Evolutionary conservation across 2,113 vertebrate genomes (phyloP).

Genomic region (Melanostigma gelatinosum): DNA sequence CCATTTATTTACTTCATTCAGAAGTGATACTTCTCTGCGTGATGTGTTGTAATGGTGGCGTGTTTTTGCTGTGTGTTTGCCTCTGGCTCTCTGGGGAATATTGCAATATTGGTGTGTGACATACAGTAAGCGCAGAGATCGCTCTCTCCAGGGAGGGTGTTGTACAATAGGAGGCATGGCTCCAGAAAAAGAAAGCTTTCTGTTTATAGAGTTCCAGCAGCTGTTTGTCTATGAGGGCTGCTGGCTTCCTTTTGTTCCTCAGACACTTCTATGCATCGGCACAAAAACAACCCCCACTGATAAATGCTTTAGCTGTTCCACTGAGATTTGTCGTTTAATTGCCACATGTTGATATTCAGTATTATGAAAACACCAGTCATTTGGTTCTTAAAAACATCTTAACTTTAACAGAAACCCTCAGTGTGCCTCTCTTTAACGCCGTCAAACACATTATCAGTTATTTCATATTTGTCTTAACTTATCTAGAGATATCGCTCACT

Average conservation of each 20-base stretch:
- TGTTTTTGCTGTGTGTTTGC: constrained; percentile 54
- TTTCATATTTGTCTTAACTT: constrained; percentile 12
- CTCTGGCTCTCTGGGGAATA: constrained; percentile 44
- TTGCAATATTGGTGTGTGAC: constrained; percentile 52
- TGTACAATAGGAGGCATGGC: constrained; percentile 48
- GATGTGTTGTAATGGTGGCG: not conserved
- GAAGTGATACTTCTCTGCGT: not conserved
- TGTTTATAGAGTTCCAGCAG: constrained; percentile 59
- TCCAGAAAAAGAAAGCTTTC: constrained; percentile 47
- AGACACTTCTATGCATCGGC: constrained; percentile 34
- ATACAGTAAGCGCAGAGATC: constrained; percentile 43
- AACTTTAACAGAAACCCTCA: not conserved
- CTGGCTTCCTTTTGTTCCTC: constrained; percentile 41
- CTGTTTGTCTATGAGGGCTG: constrained; percentile 38
- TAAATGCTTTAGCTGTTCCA: not conserved
- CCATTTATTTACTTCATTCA: constrained; percentile 1
- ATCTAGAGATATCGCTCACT: not conserved
- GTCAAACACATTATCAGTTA: not conserved
- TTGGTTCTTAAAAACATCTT: not conserved
- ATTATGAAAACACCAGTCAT: not conserved
- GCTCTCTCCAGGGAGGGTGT: constrained; percentile 56
- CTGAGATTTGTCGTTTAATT: not conserved
- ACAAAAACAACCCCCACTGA: not conserved
- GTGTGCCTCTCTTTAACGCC: not conserved
- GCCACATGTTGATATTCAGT: not conserved